Conservation (phyloP, 2,888 invertebrate species). For the Drosophila hamatofila region DNA sequence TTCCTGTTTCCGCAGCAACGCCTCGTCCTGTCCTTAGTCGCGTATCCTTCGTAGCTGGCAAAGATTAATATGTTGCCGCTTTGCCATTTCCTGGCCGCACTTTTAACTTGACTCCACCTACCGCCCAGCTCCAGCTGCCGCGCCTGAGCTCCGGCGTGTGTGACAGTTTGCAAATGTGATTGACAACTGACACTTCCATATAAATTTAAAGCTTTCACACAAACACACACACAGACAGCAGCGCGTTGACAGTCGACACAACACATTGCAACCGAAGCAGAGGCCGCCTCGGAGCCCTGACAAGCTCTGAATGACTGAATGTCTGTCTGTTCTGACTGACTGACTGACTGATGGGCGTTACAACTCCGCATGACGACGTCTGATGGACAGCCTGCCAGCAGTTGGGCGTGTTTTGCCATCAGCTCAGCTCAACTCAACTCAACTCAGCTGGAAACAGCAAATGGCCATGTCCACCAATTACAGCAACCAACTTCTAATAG, state of each 20-base stretch:
- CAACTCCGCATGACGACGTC: constrained; percentile 24
- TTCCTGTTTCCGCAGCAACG: constrained; percentile 70
- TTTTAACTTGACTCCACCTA: constrained; percentile 8
- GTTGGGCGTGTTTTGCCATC: constrained; percentile 53
- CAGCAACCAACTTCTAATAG: constrained; percentile 31
- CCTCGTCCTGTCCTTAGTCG: constrained; percentile 10
- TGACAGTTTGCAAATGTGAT: constrained; percentile 82
- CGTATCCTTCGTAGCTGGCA: constrained; percentile 68
- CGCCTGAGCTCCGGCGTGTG: constrained; percentile 53
- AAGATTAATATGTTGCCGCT: constrained; percentile 79
- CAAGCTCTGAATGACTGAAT: constrained; percentile 48
- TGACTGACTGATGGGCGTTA: constrained; percentile 50
- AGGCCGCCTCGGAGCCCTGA: constrained; percentile 56
- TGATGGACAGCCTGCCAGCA: constrained; percentile 51
- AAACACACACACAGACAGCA: constrained; percentile 37
- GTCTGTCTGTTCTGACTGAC: constrained; percentile 27
- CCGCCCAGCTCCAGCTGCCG: background rate
- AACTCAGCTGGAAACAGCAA: constrained; percentile 43
- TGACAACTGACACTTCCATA: constrained; percentile 82
- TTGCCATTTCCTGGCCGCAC: constrained; percentile 58
- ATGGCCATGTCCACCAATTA: constrained; percentile 35
- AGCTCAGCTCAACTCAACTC: constrained; percentile 46
- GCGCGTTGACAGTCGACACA: constrained; percentile 69
- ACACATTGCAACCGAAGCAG: constrained; percentile 43
- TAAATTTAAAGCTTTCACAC: constrained; percentile 80